Base-by-base conservation (phyloP, 2,113 vertebrate genomes). In the Thymallus thymallus region DNA sequence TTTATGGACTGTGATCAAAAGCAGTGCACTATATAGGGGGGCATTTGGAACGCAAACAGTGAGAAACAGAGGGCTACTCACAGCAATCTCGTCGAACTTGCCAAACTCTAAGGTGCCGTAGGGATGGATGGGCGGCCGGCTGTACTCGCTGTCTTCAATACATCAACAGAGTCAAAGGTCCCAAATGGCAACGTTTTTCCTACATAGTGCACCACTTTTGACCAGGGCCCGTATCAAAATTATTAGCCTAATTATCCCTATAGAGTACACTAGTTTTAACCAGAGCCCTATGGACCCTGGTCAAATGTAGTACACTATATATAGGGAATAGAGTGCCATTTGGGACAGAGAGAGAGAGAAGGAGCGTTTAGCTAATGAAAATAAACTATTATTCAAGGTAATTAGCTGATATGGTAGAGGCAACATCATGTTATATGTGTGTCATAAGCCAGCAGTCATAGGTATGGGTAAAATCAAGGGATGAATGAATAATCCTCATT, bases 71-170 rank as follows among this genome's bases (percentile, higher is more conserved):
- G 1, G 2, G 29, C 20, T 13, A 94, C 96, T 94, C 76, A 98
- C 97, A 0, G 94, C 94, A 45, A 99, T 99, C 88, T 98, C 96
- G 0, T 96, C 90, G 6, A 98, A 98, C 70, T 96, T 98, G 76
- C 93, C 92, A 0, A 99, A 98, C 48, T 99, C 96, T 71, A 99
- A 89, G 0, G 96, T 98, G 46, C 95, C 83, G 3, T 97, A 98
- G 74, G 89, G 89, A 87, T 98, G 94, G 0, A 98, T 97, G 77
- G 96, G 94, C 0, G 96, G 96, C 0, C 96, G 93, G 80, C 99
- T 94, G 79, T 95, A 98, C 90, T 98, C 96, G 56, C 96, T 94
- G 87, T 63, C 95, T 91, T 24, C 58, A 6, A 66, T 64, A n/a
- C 26, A 10, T 24, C 35, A 13, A 18, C 24, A 23, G 58, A 66